Evolutionary conservation across 1,140 invertebrate genomes (phyloP), one percentile per base, ranked within the genome.

Genomic region (Akabosia matsudoensis): DNA sequence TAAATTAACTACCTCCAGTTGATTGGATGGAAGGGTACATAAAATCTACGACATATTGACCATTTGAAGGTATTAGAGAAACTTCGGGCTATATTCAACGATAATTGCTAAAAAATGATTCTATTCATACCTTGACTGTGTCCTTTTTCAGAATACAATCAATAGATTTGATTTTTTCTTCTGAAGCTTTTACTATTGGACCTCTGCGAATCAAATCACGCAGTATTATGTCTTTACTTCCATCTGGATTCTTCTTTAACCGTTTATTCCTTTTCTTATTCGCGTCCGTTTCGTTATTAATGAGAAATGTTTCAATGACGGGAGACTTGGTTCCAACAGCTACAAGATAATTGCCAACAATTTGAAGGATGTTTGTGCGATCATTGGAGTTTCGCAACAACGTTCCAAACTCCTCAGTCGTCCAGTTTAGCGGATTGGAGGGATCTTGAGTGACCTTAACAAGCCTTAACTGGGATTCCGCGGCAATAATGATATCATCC

Each of bases 221-320:
- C 1, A 81, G 13, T 24, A 79, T 77, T 26, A 74, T 72, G 4
- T 30, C 54, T n/a, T 45, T 28, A n/a, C 70, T 73, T 30, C 73
- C 76, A 2, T 52, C 76, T 73, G 78, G 76, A 70, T 90, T 86
- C 85, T 96, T 97, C 81, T 91, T 91, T 24, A 91, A 79, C 71
- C 93, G 88, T 86, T 96, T 97, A 14, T 86, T 85, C 76, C 91
- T 85, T 79, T 89, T 88, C 31, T 86, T 82, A 74, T 90, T 88
- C 0, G 93, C 88, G 84, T 96, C 91, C 52, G 92, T 90, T 18
- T 93, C 88, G 0, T 89, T 85, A 80, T 91, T 89, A 77, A 99
- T 90, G 67, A 89, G 86, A 84, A 96, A 98, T 34, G 96, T 84
- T 86, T 98, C 97, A 14, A 98, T 84, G 13, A 77, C 52, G 18